Evolutionary conservation across 2,113 vertebrate genomes (phyloP), one percentile per base, ranked within the genome.

Genomic region (Pygoscelis adeliae): DNA sequence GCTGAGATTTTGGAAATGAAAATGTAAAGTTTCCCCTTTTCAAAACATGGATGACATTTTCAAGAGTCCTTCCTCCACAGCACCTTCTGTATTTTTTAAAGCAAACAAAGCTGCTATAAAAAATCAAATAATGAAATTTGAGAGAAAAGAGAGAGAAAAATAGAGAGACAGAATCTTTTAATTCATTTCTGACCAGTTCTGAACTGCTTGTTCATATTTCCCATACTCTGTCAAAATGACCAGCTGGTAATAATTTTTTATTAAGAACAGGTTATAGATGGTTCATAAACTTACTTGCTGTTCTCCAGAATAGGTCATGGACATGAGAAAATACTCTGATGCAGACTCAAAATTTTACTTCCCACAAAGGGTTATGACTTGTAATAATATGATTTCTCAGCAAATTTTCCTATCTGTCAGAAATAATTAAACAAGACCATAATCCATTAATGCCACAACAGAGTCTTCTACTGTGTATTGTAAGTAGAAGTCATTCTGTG

Each of bases 21-120:
- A 97, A 96, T 89, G 53, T 62, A 79, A 93, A 74, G 29, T 91
- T 96, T 92, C 29, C 27, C 17, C 53, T 65, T 95, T 89, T 89
- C 81, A 93, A 94, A 95, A 89, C 46, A 79, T 6, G 23, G 44
- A 46, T 92, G 94, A 72, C 65, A 96, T 97, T 97, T 96, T 92
- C 79, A 81, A 38, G n/a, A 86, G 65, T 87, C 52, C 27, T 96
- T 93, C n/a, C 36, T 92, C 29, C 58, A 58, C 46, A 62, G 5
- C 1, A 86, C 27, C 6, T 76, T 85, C 53, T 73, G 23, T 73
- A 73, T 52, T 82, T 93, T 91, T 83, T 42, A 83, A 94, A 90
- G 36, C 22, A 94, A 96, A 93, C 25, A 90, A 90, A 86, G 11
- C 23, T 86, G 23, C 17, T 70, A 47, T 76, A 27, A 85, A 83